phyloP scores from a whole-genome alignment of 2,888 invertebrate genomes.

The Bembecia ichneumoniformis region DNA sequence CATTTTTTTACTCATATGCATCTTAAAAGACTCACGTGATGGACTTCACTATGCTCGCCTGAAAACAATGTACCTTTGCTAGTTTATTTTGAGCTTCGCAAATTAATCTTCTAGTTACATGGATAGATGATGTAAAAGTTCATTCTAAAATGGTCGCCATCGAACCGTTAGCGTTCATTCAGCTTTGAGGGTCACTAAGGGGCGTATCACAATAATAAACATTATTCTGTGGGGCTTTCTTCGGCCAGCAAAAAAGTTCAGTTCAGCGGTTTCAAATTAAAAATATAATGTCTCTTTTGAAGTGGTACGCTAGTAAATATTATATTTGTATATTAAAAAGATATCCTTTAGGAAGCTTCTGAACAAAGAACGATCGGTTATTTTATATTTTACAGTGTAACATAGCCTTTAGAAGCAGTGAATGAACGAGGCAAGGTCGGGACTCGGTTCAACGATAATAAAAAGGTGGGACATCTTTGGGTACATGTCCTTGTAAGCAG shows the following conservation, averaged over 20 bases:
- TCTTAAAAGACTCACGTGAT: no score
- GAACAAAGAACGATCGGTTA: not conserved
- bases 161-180: not conserved
- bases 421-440: conserved; percentile 41
- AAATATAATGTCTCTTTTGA: no score
- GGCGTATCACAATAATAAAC: conserved; percentile 10
- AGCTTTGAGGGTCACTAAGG: conserved; percentile 29
- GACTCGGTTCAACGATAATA: conserved; percentile 20
- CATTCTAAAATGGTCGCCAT: not conserved
- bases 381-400: not conserved
- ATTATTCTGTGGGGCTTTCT: no score
- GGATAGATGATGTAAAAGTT: not conserved
- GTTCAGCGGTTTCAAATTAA: no score
- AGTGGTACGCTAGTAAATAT: no score
- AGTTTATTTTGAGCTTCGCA: not conserved
- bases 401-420: conserved; percentile 13
- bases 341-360: not conserved
- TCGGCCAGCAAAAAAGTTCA: no score
- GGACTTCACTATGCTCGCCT: not conserved
- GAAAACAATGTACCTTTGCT: not conserved
- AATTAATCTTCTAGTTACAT: not conserved
- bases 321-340: no score
- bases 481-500: not conserved
- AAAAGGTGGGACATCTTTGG: conserved; percentile 17
- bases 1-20: no score